Evolutionary conservation across 2,888 invertebrate genomes (phyloP).

Genomic region (Hydroisotoma schaefferi): DNA sequence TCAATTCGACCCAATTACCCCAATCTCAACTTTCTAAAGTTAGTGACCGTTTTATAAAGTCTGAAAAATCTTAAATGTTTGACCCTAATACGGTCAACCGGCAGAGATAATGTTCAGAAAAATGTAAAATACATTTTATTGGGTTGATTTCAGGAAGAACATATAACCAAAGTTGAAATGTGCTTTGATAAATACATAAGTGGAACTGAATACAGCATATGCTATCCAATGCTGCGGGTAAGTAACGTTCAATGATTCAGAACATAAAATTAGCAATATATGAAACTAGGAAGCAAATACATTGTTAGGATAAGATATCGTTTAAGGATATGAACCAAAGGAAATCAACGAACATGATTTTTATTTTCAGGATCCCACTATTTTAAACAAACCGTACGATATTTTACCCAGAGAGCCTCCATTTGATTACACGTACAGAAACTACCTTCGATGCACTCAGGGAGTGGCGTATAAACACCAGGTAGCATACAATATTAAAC

Average conservation of each 20-base stretch:
- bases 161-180: constrained; percentile 10
- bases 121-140: not conserved
- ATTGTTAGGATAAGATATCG: not conserved
- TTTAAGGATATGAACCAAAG: not conserved
- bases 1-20: constrained; percentile 18
- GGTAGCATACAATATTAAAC: not conserved
- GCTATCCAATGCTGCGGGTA: constrained; percentile 25
- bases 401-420: constrained; percentile 29
- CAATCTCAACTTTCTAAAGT: not conserved
- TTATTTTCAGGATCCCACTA: constrained; percentile 12
- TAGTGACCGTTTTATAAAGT: not conserved
- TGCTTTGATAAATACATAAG: constrained; percentile 24
- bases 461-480: constrained; percentile 29
- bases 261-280: not conserved
- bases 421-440: constrained; percentile 29
- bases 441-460: constrained; percentile 28
- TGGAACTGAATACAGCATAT: constrained; percentile 26
- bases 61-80: not conserved
- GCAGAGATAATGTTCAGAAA: no score
- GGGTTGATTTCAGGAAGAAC: not conserved
- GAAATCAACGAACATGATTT: no score
- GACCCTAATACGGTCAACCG: not conserved
- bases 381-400: constrained; percentile 29
- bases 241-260: not conserved
- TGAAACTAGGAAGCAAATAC: not conserved